phyloP scores from a whole-genome alignment of 1,140 invertebrate species.

The Phymastichus coffea region DNA sequence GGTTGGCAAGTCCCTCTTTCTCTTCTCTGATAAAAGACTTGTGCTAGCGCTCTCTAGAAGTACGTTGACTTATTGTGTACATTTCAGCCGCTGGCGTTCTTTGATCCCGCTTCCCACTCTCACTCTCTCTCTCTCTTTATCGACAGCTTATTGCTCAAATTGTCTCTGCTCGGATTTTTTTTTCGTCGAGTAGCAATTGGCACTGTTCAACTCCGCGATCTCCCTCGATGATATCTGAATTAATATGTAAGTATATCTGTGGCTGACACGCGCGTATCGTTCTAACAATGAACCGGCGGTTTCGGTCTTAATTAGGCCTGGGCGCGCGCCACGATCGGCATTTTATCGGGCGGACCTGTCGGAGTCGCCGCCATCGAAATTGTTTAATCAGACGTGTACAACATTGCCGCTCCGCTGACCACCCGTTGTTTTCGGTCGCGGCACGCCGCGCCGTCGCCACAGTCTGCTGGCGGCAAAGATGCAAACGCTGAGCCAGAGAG shows the following conservation, averaged over 20 bases:
- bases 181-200: too few species aligned
- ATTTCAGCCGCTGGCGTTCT: slow-evolving; percentile 11
- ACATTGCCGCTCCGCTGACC: slow-evolving; percentile 2
- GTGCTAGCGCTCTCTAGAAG: slow-evolving; percentile 3
- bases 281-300: too few species aligned
- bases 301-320: too few species aligned
- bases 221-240: too few species aligned
- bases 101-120: slow-evolving; percentile 9
- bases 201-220: too few species aligned
- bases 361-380: slow-evolving; percentile 9
- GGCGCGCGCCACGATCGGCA: too few species aligned
- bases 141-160: too few species aligned
- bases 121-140: background rate
- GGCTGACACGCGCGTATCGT: too few species aligned
- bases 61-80: slow-evolving; percentile 19
- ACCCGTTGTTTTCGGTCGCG: slow-evolving; percentile 20
- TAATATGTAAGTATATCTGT: too few species aligned
- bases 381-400: slow-evolving; percentile 21
- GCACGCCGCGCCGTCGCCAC: background rate
- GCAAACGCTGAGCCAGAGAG: background rate
- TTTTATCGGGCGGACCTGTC: background rate
- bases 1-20: background rate
- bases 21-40: too few species aligned
- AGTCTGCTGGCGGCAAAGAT: slow-evolving; percentile 4
- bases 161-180: too few species aligned